phyloP scores from a whole-genome alignment of 2,113 vertebrate genomes.

The Psittacus erithacus region DNA sequence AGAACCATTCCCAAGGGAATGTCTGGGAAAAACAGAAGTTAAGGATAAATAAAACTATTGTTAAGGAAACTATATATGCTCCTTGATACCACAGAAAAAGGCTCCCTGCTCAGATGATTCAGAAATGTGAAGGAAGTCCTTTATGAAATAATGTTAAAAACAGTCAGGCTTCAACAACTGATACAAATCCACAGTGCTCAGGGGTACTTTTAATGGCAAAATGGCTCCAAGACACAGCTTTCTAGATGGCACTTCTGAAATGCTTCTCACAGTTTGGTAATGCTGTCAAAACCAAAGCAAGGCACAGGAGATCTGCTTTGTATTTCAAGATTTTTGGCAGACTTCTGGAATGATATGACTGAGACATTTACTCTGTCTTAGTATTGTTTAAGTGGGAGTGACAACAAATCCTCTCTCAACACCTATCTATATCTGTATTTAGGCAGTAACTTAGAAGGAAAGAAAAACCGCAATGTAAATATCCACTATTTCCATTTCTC shows the following conservation, averaged over 20 bases:
- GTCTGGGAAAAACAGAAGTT: not conserved
- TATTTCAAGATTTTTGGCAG: not conserved
- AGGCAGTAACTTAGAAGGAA: not conserved
- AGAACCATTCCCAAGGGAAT: not conserved
- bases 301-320: not conserved
- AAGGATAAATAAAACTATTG: not conserved
- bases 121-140: not conserved
- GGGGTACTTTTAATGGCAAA: not conserved
- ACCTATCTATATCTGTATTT: not conserved
- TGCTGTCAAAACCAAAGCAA: not conserved
- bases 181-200: not conserved
- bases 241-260: accelerated
- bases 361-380: not conserved
- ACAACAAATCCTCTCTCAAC: not conserved
- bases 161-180: not conserved
- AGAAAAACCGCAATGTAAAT: not conserved
- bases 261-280: not conserved
- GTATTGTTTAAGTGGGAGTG: not conserved
- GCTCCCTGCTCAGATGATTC: not conserved
- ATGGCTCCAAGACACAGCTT: not conserved
- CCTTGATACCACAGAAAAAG: not conserved
- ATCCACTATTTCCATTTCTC: not conserved
- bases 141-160: not conserved
- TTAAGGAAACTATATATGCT: not conserved
- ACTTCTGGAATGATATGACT: not conserved